Conservation (phyloP, 2,888 invertebrate genomes). For the Patella caerulea region DNA sequence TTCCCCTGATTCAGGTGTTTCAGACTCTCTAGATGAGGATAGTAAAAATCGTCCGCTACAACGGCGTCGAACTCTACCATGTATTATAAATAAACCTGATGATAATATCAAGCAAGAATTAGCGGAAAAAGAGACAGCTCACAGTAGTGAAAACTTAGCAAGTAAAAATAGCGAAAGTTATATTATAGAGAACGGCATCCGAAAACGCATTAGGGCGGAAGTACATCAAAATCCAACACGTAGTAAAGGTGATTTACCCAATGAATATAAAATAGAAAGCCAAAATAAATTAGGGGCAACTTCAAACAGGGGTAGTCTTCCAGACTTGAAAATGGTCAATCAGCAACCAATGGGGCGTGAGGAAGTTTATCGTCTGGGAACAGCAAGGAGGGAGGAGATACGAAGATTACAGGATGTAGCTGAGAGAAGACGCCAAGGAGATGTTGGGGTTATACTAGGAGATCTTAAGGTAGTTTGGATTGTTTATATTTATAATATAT, state of each 20-base stretch:
- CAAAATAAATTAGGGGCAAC: constrained; percentile 43
- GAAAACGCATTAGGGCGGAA: constrained; percentile 67
- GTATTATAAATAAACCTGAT: constrained; percentile 55
- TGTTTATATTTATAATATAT: no score
- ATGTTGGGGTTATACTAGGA: constrained; percentile 68
- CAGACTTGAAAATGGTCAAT: constrained; percentile 81
- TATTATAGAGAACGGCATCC: constrained; percentile 70
- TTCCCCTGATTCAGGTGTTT: constrained; percentile 67
- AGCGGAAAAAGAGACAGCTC: constrained; percentile 52
- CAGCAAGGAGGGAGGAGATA: constrained; percentile 84
- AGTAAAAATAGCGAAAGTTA: constrained; percentile 63
- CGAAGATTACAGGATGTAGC: constrained; percentile 84
- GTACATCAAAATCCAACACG: constrained; percentile 43
- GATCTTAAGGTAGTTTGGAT: constrained; percentile 66
- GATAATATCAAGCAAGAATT: constrained; percentile 34
- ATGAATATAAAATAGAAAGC: constrained; percentile 82
- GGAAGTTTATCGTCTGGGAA: constrained; percentile 87
- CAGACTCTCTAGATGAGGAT: constrained; percentile 58
- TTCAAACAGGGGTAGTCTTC: constrained; percentile 84
- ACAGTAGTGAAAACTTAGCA: constrained; percentile 62
- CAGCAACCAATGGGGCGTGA: constrained; percentile 90
- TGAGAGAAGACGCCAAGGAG: constrained; percentile 66
- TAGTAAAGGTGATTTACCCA: constrained; percentile 45
- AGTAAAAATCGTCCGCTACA: constrained; percentile 55
- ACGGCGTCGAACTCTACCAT: constrained; percentile 67